Percentiles rank a stretch among this genome's conserved stretches.
These are phyloP conservation scores for Caenorhabditis latens DNA, from an alignment of 1,140 invertebrate species.

Conservation along the genomic window DNA sequence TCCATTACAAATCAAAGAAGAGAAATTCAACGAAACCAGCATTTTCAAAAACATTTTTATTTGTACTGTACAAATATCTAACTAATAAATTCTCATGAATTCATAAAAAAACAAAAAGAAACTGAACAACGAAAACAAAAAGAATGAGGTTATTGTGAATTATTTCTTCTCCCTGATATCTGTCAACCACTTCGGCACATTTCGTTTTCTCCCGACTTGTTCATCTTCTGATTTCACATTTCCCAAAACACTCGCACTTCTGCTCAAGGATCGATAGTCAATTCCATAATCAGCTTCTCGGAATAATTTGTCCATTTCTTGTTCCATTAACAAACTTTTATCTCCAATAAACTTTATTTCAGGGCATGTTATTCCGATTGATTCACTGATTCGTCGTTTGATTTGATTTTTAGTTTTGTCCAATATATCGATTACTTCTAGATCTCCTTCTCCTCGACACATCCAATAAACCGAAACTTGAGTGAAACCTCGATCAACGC, in stretches of 20 bases:
- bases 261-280: constrained; percentile 31
- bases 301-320: constrained; percentile 32
- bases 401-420: constrained; percentile 27
- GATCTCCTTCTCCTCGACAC: constrained; percentile 30
- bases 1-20: no score
- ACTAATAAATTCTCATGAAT: no score
- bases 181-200: constrained; percentile 23
- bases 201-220: not conserved
- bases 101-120: not conserved
- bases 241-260: constrained; percentile 8
- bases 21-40: no score
- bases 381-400: constrained; percentile 11
- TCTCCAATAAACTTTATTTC: constrained; percentile 34
- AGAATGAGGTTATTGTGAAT: not conserved
- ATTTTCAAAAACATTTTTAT: no score
- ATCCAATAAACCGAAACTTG: constrained; percentile 34
- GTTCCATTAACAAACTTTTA: constrained; percentile 7
- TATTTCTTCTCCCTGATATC: not conserved
- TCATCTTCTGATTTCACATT: constrained; percentile 4
- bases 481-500: constrained; percentile 24
- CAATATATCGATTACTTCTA: not conserved
- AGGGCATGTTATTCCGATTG: not conserved
- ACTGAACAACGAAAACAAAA: not conserved
- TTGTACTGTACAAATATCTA: no score
- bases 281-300: constrained; percentile 30